Percentiles rank a stretch among this genome's conserved stretches.
These are phyloP conservation scores for Pseudochirops cupreus DNA, from an alignment of 2,797 vertebrate species.

Conservation along the genomic window DNA sequence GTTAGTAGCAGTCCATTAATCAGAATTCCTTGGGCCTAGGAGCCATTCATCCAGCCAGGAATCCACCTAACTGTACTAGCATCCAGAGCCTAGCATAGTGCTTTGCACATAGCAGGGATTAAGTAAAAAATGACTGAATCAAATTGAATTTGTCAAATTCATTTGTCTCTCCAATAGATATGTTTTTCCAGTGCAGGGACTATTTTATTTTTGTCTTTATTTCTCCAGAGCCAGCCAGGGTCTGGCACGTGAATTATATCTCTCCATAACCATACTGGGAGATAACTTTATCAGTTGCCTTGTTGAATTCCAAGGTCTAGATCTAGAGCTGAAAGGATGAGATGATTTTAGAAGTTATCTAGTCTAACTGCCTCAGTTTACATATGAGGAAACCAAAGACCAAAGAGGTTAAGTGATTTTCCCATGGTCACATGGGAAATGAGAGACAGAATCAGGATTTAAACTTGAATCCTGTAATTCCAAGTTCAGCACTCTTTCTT, in stretches of 20 bases:
- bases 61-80: not conserved
- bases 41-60: not conserved
- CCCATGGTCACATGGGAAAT: not conserved
- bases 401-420: not conserved
- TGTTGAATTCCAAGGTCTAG: not conserved
- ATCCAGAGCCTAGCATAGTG: not conserved
- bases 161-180: not conserved
- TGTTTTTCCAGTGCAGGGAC: not conserved
- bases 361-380: not conserved
- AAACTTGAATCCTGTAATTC: not conserved
- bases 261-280: not conserved
- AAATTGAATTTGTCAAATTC: not conserved
- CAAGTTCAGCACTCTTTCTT: not conserved
- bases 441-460: not conserved
- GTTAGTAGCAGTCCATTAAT: not conserved
- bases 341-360: not conserved
- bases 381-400: not conserved
- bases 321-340: not conserved
- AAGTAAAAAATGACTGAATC: not conserved
- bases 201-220: not conserved
- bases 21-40: not conserved
- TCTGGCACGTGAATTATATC: not conserved
- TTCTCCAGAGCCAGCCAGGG: not conserved
- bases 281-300: not conserved
- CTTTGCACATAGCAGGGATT: not conserved